phyloP scores from a whole-genome alignment of 2,888 invertebrate genomes.

The Dascillus cervinus region DNA sequence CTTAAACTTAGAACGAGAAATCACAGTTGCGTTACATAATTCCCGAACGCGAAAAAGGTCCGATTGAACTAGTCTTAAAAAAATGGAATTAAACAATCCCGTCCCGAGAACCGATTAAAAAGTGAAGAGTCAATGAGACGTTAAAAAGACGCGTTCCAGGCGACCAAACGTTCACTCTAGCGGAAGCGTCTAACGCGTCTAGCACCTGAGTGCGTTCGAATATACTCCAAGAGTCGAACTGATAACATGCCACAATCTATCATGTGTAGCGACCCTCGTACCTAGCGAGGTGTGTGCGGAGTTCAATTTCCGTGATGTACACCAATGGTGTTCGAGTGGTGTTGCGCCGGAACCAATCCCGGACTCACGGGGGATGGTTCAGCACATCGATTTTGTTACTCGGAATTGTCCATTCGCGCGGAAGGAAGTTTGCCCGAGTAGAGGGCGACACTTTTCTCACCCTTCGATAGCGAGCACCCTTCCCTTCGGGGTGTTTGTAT shows the following conservation, averaged over 20 bases:
- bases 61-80: too few species aligned
- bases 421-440: conserved; percentile 35
- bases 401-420: conserved; percentile 39
- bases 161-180: conserved; percentile 23
- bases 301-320: conserved; percentile 24
- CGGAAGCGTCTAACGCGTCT: conserved; percentile 20
- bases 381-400: conserved; percentile 26
- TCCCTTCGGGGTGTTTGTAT: conserved; percentile 23
- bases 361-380: conserved; percentile 17
- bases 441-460: conserved; percentile 37
- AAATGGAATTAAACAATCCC: too few species aligned
- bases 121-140: conserved; percentile 21
- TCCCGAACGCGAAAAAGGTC: too few species aligned
- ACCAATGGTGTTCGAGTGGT: conserved; percentile 13
- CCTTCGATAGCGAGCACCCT: conserved; percentile 21
- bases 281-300: conserved; percentile 40
- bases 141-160: conserved; percentile 22
- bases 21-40: too few species aligned
- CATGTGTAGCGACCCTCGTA: conserved; percentile 28
- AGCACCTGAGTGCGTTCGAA: conserved; percentile 20
- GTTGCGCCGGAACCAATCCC: conserved; percentile 21
- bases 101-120: conserved; percentile 16
- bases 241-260: conserved; percentile 33
- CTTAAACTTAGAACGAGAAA: too few species aligned
- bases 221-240: conserved; percentile 28